Evolutionary conservation across 2,113 vertebrate genomes (phyloP).

Genomic region (Acrocephalus kingi): DNA sequence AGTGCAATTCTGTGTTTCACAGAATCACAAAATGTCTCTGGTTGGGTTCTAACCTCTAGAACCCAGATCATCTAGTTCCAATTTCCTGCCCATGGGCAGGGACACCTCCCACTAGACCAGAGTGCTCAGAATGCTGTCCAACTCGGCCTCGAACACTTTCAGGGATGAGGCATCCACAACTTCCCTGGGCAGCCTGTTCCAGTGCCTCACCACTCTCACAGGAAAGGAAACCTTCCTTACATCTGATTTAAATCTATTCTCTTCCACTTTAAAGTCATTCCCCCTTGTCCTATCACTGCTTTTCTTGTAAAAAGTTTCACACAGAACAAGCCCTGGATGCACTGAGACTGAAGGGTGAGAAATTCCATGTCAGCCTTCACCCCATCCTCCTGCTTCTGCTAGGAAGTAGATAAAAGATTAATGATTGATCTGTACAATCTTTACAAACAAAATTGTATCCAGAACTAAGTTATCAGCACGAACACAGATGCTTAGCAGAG

Average conservation of each 20-base stretch:
- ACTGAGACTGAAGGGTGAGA: neutral
- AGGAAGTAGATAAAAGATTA: neutral
- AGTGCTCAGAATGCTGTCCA: neutral
- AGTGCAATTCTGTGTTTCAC: neutral
- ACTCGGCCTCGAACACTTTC: neutral
- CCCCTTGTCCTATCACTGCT: neutral
- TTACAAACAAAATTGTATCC: neutral
- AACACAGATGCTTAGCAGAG: neutral
- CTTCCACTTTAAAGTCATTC: neutral
- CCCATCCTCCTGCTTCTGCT: neutral
- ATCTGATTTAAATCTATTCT: neutral
- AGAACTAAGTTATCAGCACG: neutral
- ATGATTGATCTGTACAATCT: neutral
- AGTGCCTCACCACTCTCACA: neutral
- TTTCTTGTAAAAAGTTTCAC: neutral
- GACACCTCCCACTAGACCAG: neutral
- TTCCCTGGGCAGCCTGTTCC: no score
- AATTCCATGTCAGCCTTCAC: neutral
- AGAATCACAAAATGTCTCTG: neutral
- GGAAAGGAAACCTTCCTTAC: neutral
- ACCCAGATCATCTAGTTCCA: no score
- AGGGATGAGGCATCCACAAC: neutral
- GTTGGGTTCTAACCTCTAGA: neutral
- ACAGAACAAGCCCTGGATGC: neutral
- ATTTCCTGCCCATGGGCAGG: no score